Conservation (phyloP, 1,140 invertebrate genomes). For the Drosophila orosa region DNA sequence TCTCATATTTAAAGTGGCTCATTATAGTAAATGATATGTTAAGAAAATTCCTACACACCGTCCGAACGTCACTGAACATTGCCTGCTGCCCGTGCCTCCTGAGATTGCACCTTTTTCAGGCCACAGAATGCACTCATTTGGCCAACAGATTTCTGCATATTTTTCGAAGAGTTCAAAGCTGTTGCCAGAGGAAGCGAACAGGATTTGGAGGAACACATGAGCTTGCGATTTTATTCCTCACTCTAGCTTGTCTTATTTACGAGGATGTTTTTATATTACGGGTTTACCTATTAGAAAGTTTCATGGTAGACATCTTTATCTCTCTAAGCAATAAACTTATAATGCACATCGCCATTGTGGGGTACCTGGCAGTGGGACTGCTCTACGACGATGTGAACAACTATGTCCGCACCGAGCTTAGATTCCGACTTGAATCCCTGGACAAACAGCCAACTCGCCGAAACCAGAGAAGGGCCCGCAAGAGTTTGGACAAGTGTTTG, state of each 20-base stretch:
- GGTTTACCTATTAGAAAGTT: not conserved
- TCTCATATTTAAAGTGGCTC: not conserved
- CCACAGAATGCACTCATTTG: not conserved
- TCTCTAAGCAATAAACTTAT: conserved; percentile 17
- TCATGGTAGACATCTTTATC: not conserved
- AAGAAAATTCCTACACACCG: not conserved
- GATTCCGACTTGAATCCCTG: conserved; percentile 4
- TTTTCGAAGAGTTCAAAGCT: conserved; percentile 1
- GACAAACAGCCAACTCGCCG: not conserved
- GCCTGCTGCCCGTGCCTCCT: conserved; percentile 9
- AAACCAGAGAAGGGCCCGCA: not conserved
- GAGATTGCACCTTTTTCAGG: conserved; percentile 24
- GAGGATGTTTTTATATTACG: not conserved
- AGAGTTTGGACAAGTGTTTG: conserved; percentile 32
- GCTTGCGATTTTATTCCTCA: conserved; percentile 18
- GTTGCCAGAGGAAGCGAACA: not conserved
- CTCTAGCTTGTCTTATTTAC: not conserved
- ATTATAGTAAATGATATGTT: not conserved
- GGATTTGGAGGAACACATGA: conserved; percentile 33
- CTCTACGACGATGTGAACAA: conserved; percentile 30
- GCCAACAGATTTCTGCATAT: conserved; percentile 36
- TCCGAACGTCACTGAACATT: not conserved
- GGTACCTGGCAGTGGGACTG: conserved; percentile 36
- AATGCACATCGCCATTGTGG: conserved; percentile 5
- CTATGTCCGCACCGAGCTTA: conserved; percentile 23